Conservation (phyloP, 2,888 invertebrate species). For the Bellardia bayeri region DNA sequence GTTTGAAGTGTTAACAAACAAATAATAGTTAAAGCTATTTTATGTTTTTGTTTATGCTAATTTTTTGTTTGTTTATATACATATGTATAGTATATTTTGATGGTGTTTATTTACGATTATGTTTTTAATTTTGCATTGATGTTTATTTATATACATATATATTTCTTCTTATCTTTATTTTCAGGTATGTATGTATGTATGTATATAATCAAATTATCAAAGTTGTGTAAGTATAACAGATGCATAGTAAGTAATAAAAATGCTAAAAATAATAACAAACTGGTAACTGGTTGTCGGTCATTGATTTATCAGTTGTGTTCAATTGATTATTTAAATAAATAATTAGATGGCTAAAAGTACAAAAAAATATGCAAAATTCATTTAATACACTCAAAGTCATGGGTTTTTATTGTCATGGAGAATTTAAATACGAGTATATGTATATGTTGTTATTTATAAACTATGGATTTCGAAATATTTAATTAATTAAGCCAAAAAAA, state of each 20-base stretch:
- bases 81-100: neutral
- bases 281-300: no score
- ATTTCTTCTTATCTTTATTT: conserved; percentile 51
- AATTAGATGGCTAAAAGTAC: no score
- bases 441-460: no score
- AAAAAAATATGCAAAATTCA: no score
- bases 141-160: neutral
- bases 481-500: no score
- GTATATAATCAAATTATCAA: neutral
- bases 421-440: no score
- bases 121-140: neutral
- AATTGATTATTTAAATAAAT: neutral
- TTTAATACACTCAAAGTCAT: no score
- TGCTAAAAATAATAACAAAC: neutral
- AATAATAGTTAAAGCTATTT: neutral
- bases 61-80: neutral
- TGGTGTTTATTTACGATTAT: neutral
- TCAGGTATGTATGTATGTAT: conserved; percentile 34
- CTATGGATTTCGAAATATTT: no score
- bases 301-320: neutral
- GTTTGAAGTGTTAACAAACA: neutral
- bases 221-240: conserved; percentile 19
- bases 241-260: neutral
- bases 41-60: no score
- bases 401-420: no score